Conservation (phyloP, 2,113 vertebrate species). For the Eurypyga helias region DNA sequence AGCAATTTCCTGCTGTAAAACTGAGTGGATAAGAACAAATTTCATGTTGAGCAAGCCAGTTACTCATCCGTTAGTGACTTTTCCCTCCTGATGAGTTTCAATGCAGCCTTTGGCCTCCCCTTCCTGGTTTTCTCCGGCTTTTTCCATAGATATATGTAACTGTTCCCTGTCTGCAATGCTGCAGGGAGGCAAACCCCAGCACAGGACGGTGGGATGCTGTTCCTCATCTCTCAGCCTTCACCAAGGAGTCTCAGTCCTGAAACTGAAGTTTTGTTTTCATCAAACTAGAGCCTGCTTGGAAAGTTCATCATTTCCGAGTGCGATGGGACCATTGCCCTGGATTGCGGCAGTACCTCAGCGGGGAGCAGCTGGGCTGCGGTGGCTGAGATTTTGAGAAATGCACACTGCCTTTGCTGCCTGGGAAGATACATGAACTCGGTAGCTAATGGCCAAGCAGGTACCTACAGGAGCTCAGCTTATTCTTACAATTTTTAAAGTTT, state of each 20-base stretch:
- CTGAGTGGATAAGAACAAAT: neutral
- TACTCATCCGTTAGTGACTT: neutral
- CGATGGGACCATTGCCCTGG: neutral
- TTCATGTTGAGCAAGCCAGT: neutral
- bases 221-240: neutral
- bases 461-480: neutral
- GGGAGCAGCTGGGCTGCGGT: neutral
- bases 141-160: neutral
- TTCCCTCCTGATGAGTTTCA: neutral
- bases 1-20: neutral
- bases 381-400: neutral
- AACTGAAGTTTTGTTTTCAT: neutral
- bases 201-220: neutral
- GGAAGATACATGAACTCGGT: neutral
- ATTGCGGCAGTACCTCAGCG: neutral
- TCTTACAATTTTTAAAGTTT: neutral
- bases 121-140: neutral
- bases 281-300: neutral
- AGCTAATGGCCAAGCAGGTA: neutral
- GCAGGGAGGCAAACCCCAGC: neutral
- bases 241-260: neutral
- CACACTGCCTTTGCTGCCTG: neutral
- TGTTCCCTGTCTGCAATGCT: neutral
- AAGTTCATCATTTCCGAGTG: neutral
- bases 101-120: neutral